phyloP scores from a whole-genome alignment of 64 coral and sea anemone genomes.

The Actinia equina region DNA sequence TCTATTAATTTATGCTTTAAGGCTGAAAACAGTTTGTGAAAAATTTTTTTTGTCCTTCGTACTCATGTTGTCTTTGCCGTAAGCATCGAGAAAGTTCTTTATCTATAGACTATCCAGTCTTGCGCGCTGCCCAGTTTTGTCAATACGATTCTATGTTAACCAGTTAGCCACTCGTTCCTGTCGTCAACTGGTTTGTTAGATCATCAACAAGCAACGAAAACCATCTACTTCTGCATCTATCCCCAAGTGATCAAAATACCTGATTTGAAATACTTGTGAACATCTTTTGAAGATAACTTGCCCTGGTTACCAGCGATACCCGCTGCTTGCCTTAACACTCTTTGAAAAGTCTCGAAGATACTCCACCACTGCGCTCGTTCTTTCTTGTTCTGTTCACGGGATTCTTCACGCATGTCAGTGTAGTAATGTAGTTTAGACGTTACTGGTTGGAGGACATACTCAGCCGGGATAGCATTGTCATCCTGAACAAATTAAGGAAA shows the following conservation, averaged over 20 bases:
- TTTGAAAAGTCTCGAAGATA: slow-evolving; percentile 64
- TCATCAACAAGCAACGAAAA: too few species aligned
- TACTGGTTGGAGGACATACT: slow-evolving; percentile 87
- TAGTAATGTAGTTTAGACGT: slow-evolving; percentile 65
- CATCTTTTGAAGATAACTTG: slow-evolving; percentile 32
- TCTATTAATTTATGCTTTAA: too few species aligned
- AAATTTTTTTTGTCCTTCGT: too few species aligned
- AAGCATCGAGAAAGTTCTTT: too few species aligned
- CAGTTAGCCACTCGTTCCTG: too few species aligned
- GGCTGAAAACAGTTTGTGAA: too few species aligned
- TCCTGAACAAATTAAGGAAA: slow-evolving; percentile 17
- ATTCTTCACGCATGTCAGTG: slow-evolving; percentile 63
- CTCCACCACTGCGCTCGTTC: slow-evolving; percentile 77
- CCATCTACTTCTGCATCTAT: too few species aligned
- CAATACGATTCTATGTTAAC: too few species aligned
- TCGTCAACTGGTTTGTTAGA: too few species aligned
- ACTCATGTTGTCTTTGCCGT: too few species aligned
- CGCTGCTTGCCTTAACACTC: slow-evolving; percentile 57
- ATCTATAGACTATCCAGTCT: too few species aligned
- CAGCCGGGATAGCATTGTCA: slow-evolving; percentile 61
- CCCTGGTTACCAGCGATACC: slow-evolving; percentile 41
- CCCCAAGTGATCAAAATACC: slow-evolving; percentile 14
- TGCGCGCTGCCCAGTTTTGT: too few species aligned
- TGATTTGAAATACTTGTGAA: slow-evolving; percentile 83
- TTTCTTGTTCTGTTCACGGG: slow-evolving; percentile 36